Percentiles rank a stretch among this genome's conserved stretches.
These are phyloP conservation scores for Epinephelus fuscoguttatus DNA, from an alignment of 2,113 vertebrate species.

Conservation along the genomic window DNA sequence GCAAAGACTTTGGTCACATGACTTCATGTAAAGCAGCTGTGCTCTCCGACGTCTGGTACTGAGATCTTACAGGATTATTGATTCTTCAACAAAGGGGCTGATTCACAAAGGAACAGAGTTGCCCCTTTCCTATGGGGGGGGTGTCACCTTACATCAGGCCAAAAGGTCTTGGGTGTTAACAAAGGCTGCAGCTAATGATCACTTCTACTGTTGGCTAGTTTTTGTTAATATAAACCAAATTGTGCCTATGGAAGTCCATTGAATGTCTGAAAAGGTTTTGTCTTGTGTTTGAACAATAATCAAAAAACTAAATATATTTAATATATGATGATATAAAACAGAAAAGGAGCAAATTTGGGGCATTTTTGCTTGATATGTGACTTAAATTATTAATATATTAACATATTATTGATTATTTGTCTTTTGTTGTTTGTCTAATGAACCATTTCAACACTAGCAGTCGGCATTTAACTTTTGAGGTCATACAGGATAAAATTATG, in stretches of 20 bases:
- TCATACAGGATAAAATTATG: not conserved
- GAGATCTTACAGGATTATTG: constrained; percentile 33
- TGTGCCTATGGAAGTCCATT: too few relatives aligned
- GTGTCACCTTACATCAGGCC: not conserved
- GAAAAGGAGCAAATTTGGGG: too few relatives aligned
- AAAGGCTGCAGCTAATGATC: too few relatives aligned
- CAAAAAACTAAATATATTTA: too few relatives aligned
- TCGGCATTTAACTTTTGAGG: not conserved
- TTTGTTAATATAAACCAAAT: not conserved
- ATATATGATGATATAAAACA: too few relatives aligned
- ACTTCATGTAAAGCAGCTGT: not conserved
- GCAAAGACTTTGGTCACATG: constrained; percentile 16
- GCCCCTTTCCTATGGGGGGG: not conserved
- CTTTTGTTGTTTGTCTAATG: not conserved
- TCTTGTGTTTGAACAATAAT: too few relatives aligned
- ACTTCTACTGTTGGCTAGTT: not conserved
- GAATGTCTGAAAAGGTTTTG: too few relatives aligned
- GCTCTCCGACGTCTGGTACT: not conserved
- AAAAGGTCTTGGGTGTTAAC: not conserved
- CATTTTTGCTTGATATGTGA: too few relatives aligned
- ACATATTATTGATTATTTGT: too few relatives aligned
- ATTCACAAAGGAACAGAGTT: not conserved
- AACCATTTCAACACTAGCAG: too few relatives aligned
- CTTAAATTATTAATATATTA: too few relatives aligned
- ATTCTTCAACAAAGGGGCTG: not conserved